A percentile compares a stretch with the other conserved stretches of the same genome.
These are phyloP conservation scores for Seriola rivoliana DNA, from an alignment of 2,113 vertebrate species.

Conservation along the genomic window DNA sequence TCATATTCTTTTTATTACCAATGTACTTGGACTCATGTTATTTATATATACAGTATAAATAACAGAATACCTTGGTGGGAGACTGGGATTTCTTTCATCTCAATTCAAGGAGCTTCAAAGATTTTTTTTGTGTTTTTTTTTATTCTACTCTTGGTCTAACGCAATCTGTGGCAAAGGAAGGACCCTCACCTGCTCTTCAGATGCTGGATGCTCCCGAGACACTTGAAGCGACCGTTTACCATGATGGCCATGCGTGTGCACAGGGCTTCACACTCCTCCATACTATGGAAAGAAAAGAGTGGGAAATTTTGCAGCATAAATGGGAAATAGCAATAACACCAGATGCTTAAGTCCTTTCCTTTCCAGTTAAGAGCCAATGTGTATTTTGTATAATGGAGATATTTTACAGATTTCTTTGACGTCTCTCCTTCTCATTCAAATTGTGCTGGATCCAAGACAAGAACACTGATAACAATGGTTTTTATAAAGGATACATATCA, in stretches of 20 bases:
- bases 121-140: not conserved
- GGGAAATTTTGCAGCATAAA: not conserved
- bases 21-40: slow-evolving; percentile 14
- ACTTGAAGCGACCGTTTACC: slow-evolving; percentile 94
- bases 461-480: not conserved
- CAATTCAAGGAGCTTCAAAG: slow-evolving; percentile 25
- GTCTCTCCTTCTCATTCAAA: not conserved
- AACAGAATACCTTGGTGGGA: slow-evolving; percentile 24
- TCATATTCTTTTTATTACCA: slow-evolving; percentile 19
- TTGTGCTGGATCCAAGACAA: not conserved
- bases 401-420: not conserved
- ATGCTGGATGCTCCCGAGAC: slow-evolving; percentile 96
- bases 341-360: not conserved
- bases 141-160: not conserved
- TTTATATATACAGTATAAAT: slow-evolving; percentile 49
- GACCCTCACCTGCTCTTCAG: slow-evolving; percentile 82
- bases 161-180: slow-evolving; percentile 4
- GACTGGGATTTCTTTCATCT: slow-evolving; percentile 49
- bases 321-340: not conserved
- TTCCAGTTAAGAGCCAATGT: not conserved
- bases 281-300: slow-evolving; percentile 59
- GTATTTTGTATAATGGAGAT: not conserved
- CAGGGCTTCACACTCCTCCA: slow-evolving; percentile 84
- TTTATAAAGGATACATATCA: not conserved
- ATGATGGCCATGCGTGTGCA: slow-evolving; percentile 97